phyloP scores from a whole-genome alignment of 2,888 invertebrate species.

The Epinotia demarniana region DNA sequence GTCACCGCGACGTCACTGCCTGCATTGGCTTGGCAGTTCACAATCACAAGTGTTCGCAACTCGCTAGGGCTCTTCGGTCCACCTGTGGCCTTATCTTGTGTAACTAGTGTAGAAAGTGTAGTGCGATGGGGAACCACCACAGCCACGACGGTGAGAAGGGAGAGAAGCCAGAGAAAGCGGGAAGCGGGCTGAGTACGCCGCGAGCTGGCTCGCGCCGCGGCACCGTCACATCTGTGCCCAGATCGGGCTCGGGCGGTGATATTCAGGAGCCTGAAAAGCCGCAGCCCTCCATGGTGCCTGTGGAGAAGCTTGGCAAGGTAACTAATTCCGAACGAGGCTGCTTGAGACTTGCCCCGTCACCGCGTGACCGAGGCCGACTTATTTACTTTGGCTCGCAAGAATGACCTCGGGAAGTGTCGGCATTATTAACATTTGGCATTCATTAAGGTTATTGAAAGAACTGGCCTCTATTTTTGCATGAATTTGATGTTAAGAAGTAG shows the following conservation, averaged over 20 bases:
- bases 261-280: conserved; percentile 86
- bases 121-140: conserved; percentile 72
- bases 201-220: conserved; percentile 77
- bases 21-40: too few relatives aligned
- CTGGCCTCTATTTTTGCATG: conserved; percentile 1
- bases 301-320: conserved; percentile 91
- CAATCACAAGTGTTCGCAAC: too few relatives aligned
- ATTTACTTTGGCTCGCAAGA: conserved; percentile 38
- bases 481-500: background rate
- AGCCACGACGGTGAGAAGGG: conserved; percentile 67
- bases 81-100: conserved; percentile 25
- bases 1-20: conserved; percentile 34
- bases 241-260: conserved; percentile 88
- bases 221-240: conserved; percentile 69
- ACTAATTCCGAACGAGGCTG: conserved; percentile 52
- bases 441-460: conserved; percentile 10
- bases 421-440: conserved; percentile 16
- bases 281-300: conserved; percentile 87
- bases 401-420: conserved; percentile 32
- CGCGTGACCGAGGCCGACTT: conserved; percentile 32
- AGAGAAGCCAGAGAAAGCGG: conserved; percentile 59
- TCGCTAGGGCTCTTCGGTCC: conserved; percentile 37
- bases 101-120: conserved; percentile 10
- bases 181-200: conserved; percentile 73
- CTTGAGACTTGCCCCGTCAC: conserved; percentile 52